phyloP scores from a whole-genome alignment of 2,888 invertebrate genomes.

The Parnassius apollo region DNA sequence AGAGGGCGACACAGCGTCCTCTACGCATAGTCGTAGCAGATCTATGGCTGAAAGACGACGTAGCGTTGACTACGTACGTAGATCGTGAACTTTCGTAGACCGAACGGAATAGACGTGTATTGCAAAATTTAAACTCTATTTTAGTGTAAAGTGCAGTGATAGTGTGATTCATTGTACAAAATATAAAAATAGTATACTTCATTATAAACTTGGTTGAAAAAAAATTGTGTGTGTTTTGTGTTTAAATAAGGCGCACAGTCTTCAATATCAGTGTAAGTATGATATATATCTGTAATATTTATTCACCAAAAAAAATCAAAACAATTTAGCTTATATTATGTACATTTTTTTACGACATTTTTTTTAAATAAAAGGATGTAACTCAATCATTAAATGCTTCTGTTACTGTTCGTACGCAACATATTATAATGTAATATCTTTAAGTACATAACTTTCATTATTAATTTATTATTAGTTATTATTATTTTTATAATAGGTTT shows the following conservation, averaged over 20 bases:
- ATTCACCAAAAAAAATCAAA: too few species aligned
- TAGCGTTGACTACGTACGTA: slow-evolving; percentile 11
- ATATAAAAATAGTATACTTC: not conserved
- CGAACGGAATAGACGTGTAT: not conserved
- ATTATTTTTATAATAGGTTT: too few species aligned
- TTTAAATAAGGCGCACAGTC: not conserved
- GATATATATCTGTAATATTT: too few species aligned
- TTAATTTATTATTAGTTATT: too few species aligned
- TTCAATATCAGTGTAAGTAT: not conserved
- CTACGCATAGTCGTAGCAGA: slow-evolving; percentile 25
- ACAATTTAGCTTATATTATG: too few species aligned
- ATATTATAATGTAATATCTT: too few species aligned
- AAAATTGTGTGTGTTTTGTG: slow-evolving; percentile 7
- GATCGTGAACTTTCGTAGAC: slow-evolving; percentile 16
- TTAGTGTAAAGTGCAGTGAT: slow-evolving; percentile 7
- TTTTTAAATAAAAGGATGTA: too few species aligned
- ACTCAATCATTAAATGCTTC: too few species aligned
- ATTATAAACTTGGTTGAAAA: not conserved
- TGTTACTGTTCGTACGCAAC: too few species aligned
- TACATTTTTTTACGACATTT: too few species aligned
- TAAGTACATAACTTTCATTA: too few species aligned
- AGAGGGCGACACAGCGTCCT: slow-evolving; percentile 22
- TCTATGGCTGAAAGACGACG: slow-evolving; percentile 18
- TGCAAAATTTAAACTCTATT: not conserved
- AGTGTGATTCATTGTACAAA: slow-evolving; percentile 3